Conservation (phyloP, 2,888 invertebrate species). For the Nephrotoma flavescens region DNA sequence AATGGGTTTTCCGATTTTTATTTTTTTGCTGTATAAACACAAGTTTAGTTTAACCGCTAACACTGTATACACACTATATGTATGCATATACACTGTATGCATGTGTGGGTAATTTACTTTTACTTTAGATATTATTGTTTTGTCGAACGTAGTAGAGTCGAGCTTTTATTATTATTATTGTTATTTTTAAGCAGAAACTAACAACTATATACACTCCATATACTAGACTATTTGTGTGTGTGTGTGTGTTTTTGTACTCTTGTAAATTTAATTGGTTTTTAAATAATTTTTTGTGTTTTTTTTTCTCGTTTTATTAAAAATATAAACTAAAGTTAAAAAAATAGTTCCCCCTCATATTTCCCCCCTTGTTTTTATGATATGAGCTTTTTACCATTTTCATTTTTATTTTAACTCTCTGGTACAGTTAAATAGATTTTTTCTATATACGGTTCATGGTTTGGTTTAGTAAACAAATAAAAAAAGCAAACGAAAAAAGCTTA, state of each 20-base stretch:
- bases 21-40: background rate
- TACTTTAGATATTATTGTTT: background rate
- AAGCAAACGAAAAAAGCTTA: background rate
- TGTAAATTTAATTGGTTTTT: background rate
- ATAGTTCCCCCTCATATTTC: background rate
- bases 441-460: background rate
- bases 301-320: background rate
- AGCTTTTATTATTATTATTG: background rate
- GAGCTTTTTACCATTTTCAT: background rate
- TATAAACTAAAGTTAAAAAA: background rate
- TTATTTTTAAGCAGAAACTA: background rate
- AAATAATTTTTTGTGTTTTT: background rate
- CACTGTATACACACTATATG: background rate
- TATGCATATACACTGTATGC: background rate
- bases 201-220: background rate
- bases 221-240: background rate
- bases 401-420: background rate
- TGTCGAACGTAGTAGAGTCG: background rate
- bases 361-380: background rate
- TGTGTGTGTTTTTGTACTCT: background rate
- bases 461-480: background rate
- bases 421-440: background rate
- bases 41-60: background rate
- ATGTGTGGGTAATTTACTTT: background rate
- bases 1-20: background rate